phyloP scores from a whole-genome alignment of 2,888 invertebrate species.

The Trilocha varians region DNA sequence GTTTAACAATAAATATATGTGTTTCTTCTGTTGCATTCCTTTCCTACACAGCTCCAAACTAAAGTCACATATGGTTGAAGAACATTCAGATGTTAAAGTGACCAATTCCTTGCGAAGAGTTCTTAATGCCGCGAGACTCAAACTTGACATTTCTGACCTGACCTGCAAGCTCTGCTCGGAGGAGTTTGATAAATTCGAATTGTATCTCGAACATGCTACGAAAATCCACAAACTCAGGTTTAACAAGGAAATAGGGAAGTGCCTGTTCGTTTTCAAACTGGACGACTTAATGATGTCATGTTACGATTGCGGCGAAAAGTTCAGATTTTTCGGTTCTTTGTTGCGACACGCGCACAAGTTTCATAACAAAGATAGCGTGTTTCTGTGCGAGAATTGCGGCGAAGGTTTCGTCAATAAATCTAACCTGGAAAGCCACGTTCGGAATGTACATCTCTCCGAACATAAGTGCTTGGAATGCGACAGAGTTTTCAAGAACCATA shows the following conservation, averaged over 20 bases:
- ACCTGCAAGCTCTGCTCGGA: slow-evolving; percentile 28
- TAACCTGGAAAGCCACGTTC: slow-evolving; percentile 29
- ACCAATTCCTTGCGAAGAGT: slow-evolving; percentile 17
- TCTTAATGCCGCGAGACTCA: slow-evolving; percentile 19
- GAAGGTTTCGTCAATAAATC: slow-evolving; percentile 29
- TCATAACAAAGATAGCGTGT: slow-evolving; percentile 22
- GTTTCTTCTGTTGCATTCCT: slow-evolving; percentile 26
- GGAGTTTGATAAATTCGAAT: slow-evolving; percentile 19
- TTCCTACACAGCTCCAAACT: slow-evolving; percentile 22
- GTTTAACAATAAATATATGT: slow-evolving; percentile 28
- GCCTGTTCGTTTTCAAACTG: slow-evolving; percentile 28
- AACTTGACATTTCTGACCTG: slow-evolving; percentile 31
- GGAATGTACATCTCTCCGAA: slow-evolving; percentile 17
- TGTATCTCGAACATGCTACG: slow-evolving; percentile 25
- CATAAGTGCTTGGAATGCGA: slow-evolving; percentile 36
- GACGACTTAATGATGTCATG: slow-evolving; percentile 33
- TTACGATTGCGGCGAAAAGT: slow-evolving; percentile 32
- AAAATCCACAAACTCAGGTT: slow-evolving; percentile 20
- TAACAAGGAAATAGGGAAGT: slow-evolving; percentile 15
- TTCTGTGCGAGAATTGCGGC: slow-evolving; percentile 41
- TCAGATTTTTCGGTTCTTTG: slow-evolving; percentile 35
- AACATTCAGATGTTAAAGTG: slow-evolving; percentile 26
- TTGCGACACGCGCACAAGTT: slow-evolving; percentile 30
- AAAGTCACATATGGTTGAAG: slow-evolving; percentile 22
- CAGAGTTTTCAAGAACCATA: slow-evolving; percentile 10